These are phyloP conservation scores for Trichogramma pretiosum DNA, from an alignment of 1,140 invertebrate genomes.

Conservation along the genomic window DNA sequence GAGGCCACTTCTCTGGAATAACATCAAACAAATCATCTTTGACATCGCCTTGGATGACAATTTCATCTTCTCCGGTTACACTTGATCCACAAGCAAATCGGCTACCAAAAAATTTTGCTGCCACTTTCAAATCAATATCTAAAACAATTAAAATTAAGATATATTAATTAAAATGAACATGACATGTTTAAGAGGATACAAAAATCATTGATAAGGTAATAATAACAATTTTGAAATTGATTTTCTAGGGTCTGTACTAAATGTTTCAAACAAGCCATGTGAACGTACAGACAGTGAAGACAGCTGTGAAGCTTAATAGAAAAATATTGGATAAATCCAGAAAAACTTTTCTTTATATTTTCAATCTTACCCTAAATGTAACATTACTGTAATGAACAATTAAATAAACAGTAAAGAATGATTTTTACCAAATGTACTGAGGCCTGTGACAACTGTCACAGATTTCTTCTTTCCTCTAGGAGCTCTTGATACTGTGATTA, in stretches of 20 bases:
- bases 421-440: conserved; percentile 76
- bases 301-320: too few relatives aligned
- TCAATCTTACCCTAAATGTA: too few relatives aligned
- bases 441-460: conserved; percentile 81
- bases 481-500: conserved; percentile 78
- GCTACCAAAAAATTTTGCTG: conserved; percentile 94
- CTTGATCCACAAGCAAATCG: conserved; percentile 98
- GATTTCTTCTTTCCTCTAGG: conserved; percentile 98
- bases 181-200: neutral
- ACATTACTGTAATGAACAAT: neutral
- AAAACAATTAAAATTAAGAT: conserved; percentile 24
- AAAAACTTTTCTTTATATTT: too few relatives aligned
- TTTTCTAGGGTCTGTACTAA: too few relatives aligned
- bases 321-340: too few relatives aligned
- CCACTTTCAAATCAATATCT: conserved; percentile 97
- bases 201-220: neutral
- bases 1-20: conserved; percentile 95
- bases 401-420: neutral
- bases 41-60: conserved; percentile 97
- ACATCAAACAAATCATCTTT: conserved; percentile 97
- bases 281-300: too few relatives aligned
- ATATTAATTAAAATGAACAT: conserved; percentile 4
- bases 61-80: conserved; percentile 97
- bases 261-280: too few relatives aligned
- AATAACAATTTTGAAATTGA: too few relatives aligned